Conservation (phyloP, 2,113 vertebrate species). For the Glaucomys volans region DNA sequence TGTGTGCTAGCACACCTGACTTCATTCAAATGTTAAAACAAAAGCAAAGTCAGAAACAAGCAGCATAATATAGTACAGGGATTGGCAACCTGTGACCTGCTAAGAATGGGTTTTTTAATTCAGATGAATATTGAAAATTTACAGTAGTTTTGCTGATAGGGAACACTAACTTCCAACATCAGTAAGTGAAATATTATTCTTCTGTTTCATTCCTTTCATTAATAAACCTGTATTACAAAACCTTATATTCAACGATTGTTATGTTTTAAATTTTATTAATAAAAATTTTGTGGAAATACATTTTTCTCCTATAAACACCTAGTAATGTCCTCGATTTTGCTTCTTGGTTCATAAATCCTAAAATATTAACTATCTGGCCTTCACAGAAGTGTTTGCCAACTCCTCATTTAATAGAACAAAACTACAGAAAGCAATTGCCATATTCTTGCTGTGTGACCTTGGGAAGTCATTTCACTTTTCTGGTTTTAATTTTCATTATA, state of each 20-base stretch:
- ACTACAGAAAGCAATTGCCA: constrained; percentile 10
- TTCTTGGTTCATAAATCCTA: constrained; percentile 19
- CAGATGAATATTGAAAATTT: neutral
- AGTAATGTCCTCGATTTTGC: neutral
- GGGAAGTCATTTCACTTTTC: neutral
- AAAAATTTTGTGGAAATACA: neutral
- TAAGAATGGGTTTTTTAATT: neutral
- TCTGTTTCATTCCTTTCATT: neutral
- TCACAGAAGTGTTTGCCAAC: constrained; percentile 41
- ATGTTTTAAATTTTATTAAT: constrained; percentile 53
- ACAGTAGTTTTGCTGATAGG: neutral
- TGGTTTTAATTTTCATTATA: constrained; percentile 50
- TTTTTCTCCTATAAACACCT: neutral
- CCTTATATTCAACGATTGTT: neutral
- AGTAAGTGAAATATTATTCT: constrained; percentile 3
- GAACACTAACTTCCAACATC: neutral
- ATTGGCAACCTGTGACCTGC: neutral
- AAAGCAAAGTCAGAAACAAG: neutral
- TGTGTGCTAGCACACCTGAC: no score
- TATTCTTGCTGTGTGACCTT: neutral
- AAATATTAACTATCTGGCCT: neutral
- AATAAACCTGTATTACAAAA: constrained; percentile 2
- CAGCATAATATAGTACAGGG: neutral
- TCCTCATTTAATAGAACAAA: constrained; percentile 44
- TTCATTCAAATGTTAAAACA: neutral